These are phyloP conservation scores for Lepidostoma basale DNA, from an alignment of 1,140 invertebrate species.

Conservation along the genomic window DNA sequence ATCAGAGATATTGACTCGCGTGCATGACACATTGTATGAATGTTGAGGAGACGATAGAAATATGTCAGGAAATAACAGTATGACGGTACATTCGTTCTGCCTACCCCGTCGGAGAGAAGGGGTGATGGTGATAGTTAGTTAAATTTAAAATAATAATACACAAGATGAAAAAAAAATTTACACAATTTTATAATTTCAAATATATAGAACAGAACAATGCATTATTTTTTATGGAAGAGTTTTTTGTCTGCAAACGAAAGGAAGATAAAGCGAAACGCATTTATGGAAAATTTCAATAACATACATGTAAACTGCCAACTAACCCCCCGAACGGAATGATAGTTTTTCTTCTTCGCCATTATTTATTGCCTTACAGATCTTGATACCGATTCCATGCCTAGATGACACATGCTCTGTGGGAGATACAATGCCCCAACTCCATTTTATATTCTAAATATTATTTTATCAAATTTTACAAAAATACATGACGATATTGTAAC, in stretches of 20 bases:
- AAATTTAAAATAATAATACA: too few species aligned
- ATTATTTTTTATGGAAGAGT: background rate
- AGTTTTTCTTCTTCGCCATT: conserved; percentile 35
- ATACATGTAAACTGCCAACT: conserved; percentile 28
- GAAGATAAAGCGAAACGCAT: conserved; percentile 9
- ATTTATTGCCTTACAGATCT: conserved; percentile 44
- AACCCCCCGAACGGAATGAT: conserved; percentile 23
- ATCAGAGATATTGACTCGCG: too few species aligned
- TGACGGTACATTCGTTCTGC: too few species aligned
- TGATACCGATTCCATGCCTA: conserved; percentile 29
- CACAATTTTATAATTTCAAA: too few species aligned
- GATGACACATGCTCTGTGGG: conserved; percentile 17
- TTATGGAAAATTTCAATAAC: conserved; percentile 41
- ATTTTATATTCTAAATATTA: background rate
- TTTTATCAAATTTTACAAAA: background rate
- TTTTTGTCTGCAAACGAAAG: conserved; percentile 3
- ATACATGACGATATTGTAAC: background rate
- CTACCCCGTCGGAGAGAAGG: too few species aligned
- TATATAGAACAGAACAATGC: too few species aligned
- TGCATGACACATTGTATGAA: too few species aligned
- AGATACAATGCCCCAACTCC: background rate
- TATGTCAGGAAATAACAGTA: too few species aligned
- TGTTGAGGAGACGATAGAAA: too few species aligned
- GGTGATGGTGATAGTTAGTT: too few species aligned
- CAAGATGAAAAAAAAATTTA: too few species aligned